These are phyloP conservation scores for Tipula vernalis DNA, from an alignment of 2,888 invertebrate species.

Conservation along the genomic window DNA sequence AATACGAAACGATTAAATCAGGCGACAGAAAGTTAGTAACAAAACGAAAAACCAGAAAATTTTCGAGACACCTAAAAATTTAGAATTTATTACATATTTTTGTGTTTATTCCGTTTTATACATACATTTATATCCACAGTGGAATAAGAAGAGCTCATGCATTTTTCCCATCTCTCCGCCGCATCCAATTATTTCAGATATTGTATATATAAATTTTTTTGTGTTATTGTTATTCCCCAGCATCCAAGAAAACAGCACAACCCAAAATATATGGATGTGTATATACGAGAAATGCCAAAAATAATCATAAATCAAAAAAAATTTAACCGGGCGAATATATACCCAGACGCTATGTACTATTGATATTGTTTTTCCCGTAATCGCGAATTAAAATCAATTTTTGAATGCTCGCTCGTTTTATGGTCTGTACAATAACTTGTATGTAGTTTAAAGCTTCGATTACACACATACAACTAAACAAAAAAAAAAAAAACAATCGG, in stretches of 20 bases:
- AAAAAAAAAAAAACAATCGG: neutral
- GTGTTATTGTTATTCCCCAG: neutral
- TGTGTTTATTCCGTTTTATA: neutral
- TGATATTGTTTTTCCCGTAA: neutral
- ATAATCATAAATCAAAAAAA: neutral
- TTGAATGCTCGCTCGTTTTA: neutral
- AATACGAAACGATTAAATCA: neutral
- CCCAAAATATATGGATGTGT: neutral
- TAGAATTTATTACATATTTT: neutral
- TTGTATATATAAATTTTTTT: neutral
- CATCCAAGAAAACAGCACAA: neutral
- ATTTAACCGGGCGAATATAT: neutral
- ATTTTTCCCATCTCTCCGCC: neutral
- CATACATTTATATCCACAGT: neutral
- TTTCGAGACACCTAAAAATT: neutral
- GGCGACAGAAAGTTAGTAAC: constrained; percentile 4
- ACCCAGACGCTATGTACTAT: neutral
- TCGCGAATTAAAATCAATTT: neutral
- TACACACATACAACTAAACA: neutral
- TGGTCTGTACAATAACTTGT: neutral
- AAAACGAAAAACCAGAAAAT: neutral
- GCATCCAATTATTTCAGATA: neutral
- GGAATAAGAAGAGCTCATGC: neutral
- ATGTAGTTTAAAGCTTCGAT: neutral
- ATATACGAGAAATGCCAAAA: neutral